These are phyloP conservation scores for Leptatherina wallacei DNA, from an alignment of 2,797 vertebrate genomes.

Conservation along the genomic window DNA sequence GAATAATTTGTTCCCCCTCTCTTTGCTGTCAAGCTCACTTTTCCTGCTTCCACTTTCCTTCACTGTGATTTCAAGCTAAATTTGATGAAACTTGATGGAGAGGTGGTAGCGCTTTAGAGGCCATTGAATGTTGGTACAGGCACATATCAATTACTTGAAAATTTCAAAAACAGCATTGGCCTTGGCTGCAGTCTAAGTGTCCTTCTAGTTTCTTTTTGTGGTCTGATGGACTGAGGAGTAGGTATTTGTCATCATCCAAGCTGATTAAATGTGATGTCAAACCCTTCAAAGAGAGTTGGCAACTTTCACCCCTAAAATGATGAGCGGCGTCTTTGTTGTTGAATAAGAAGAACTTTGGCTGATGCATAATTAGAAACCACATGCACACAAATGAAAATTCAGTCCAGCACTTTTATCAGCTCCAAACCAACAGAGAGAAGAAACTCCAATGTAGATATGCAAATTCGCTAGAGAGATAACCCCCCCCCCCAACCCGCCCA, in stretches of 20 bases:
- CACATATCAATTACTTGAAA: background rate
- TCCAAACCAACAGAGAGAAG: constrained; percentile 33
- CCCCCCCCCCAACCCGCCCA: too few relatives aligned
- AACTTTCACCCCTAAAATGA: constrained; percentile 26
- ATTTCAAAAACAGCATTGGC: background rate
- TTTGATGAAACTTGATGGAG: background rate
- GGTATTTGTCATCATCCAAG: background rate
- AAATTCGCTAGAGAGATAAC: too few relatives aligned
- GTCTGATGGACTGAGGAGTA: background rate
- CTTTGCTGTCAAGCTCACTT: background rate
- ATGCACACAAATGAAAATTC: constrained; percentile 45
- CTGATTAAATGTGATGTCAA: constrained; percentile 32
- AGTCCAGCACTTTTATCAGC: constrained; percentile 41
- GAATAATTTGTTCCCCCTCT: too few relatives aligned
- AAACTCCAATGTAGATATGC: constrained; percentile 16
- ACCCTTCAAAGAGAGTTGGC: constrained; percentile 19
- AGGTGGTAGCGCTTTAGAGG: background rate
- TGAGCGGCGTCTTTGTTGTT: constrained; percentile 34
- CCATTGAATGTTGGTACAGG: too few relatives aligned
- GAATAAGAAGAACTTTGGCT: constrained; percentile 33
- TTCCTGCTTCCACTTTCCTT: background rate
- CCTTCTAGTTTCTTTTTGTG: background rate
- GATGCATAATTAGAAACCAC: constrained; percentile 47
- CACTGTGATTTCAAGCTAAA: background rate
- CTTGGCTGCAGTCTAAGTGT: background rate